Evolutionary conservation across 2,113 vertebrate genomes (phyloP), one percentile per base, ranked within the genome.

Genomic region (Symphodus melops): DNA sequence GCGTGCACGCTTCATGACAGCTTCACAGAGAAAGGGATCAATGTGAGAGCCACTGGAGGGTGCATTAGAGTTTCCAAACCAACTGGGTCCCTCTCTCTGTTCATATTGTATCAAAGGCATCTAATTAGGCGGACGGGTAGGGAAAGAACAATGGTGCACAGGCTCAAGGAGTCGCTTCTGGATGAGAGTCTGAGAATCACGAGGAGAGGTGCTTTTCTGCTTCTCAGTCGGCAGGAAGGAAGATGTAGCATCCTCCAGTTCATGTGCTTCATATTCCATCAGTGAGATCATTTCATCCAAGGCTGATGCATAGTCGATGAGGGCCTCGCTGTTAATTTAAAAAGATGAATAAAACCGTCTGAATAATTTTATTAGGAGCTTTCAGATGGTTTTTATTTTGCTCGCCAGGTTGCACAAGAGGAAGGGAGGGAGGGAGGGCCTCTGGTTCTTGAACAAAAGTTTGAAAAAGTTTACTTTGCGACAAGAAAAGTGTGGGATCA

Each of bases 101-200:
- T 90, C 90, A 88, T 86, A 88, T 78, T 57, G 61, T 67, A 91
- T 91, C 91, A 91, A 89, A 91, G 82, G 66, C 77, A 82, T 81
- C 83, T 83, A 89, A 92, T 92, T 90, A 91, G 80, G 66, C n/a
- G 13, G 52, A 37, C 74, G 84, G 77, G 57, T 44, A 60, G 42
- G 13, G 19, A 60, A 53, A 72, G 72, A 91, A 90, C 87, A 89
- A 86, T 88, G 54, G 75, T 20, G 58, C 42, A 39, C 3, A 16
- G 39, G 63, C 73, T 78, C 75, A 74, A 82, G 75, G 70, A 86
- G 88, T 72, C 72, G 28, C 75, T 77, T 87, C 78, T 86, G 72
- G 57, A 76, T 20, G 51, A 84, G 77, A 69, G 79, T 23, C 28
- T 0, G 44, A 49, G 58, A 59, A 53, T 66, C 79, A 64, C 7